phyloP scores from a whole-genome alignment of 2,888 invertebrate genomes.

The Yponomeuta plumbellus region DNA sequence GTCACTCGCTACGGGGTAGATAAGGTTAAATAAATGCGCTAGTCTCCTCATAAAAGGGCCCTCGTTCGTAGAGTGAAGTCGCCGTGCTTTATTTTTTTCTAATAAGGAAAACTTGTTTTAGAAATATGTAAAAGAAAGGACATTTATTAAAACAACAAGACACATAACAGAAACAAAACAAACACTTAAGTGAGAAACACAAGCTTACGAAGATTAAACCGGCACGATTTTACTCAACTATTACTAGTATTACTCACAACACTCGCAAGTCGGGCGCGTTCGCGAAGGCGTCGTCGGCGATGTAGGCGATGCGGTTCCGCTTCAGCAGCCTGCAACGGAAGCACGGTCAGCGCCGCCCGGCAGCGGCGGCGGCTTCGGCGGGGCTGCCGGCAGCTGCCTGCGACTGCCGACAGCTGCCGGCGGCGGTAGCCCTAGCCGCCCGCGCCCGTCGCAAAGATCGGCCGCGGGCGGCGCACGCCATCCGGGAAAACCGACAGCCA shows the following conservation, averaged over 20 bases:
- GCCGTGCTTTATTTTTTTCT: neutral
- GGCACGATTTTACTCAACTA: neutral
- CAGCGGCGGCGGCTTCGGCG: neutral
- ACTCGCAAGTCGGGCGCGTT: constrained; percentile 87
- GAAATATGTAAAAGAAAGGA: no score
- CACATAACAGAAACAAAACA: no score
- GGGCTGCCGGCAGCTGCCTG: neutral
- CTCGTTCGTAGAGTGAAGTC: neutral
- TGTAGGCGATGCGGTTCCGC: constrained; percentile 87
- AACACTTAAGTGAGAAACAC: neutral
- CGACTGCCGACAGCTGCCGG: neutral
- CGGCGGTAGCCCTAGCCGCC: neutral
- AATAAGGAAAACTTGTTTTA: no score
- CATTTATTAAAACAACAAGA: no score
- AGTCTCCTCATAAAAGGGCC: neutral
- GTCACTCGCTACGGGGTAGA: neutral
- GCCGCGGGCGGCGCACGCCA: neutral
- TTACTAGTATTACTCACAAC: constrained; percentile 82
- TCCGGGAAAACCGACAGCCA: constrained; percentile 1
- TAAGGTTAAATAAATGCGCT: constrained; percentile 9
- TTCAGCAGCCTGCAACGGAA: constrained; percentile 85
- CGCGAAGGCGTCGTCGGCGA: constrained; percentile 86
- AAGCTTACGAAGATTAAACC: neutral
- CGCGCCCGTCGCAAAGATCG: no score
- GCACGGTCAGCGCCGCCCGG: neutral